Evolutionary conservation across 1,140 invertebrate genomes (phyloP).

Genomic region (Bombus ignitus): DNA sequence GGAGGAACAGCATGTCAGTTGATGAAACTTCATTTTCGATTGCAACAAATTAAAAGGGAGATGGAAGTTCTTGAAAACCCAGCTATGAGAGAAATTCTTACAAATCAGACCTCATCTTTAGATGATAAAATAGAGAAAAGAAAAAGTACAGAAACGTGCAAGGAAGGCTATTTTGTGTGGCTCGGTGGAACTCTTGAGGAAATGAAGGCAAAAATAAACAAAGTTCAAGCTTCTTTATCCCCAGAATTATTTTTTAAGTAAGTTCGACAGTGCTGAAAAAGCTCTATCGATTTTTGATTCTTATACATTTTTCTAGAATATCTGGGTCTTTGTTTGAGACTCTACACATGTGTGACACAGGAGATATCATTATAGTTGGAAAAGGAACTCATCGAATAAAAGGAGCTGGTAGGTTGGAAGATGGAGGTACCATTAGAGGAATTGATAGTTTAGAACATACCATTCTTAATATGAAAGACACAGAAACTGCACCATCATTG

Average conservation of each 20-base stretch:
- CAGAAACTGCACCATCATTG: slow-evolving; percentile 72
- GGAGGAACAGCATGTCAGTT: slow-evolving; percentile 79
- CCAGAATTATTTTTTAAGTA: slow-evolving; percentile 77
- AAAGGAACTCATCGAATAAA: slow-evolving; percentile 79
- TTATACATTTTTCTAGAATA: slow-evolving; percentile 64
- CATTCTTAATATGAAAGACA: slow-evolving; percentile 72
- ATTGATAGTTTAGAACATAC: slow-evolving; percentile 68
- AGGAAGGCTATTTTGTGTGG: slow-evolving; percentile 82
- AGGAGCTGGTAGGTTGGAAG: slow-evolving; percentile 79
- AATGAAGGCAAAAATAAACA: slow-evolving; percentile 79
- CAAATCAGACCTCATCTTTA: slow-evolving; percentile 72
- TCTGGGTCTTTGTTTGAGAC: slow-evolving; percentile 80
- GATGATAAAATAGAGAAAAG: slow-evolving; percentile 62
- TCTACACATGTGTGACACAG: slow-evolving; percentile 77
- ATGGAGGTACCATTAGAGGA: slow-evolving; percentile 81
- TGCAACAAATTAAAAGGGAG: slow-evolving; percentile 85
- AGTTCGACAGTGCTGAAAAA: not conserved
- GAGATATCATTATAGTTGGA: slow-evolving; percentile 81
- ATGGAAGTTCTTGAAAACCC: slow-evolving; percentile 86
- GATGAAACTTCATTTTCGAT: slow-evolving; percentile 83
- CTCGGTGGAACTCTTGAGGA: slow-evolving; percentile 79
- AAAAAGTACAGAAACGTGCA: slow-evolving; percentile 62
- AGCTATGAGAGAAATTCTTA: slow-evolving; percentile 82
- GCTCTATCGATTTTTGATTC: not conserved
- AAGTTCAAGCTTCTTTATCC: slow-evolving; percentile 76